phyloP scores from a whole-genome alignment of 1,140 invertebrate genomes.

The Diorhabda sublineata region DNA sequence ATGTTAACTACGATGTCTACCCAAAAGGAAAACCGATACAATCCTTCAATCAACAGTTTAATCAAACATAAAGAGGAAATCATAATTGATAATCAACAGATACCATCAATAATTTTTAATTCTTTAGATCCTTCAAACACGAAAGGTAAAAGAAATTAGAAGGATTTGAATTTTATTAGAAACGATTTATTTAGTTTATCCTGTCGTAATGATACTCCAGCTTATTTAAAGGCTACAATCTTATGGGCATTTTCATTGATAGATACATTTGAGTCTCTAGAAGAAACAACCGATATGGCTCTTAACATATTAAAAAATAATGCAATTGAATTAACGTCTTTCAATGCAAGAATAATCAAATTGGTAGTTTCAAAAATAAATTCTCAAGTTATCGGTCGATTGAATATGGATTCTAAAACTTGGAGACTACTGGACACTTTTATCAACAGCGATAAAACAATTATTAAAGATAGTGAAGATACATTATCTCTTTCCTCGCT shows the following conservation, averaged over 20 bases:
- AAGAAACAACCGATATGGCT: constrained; percentile 39
- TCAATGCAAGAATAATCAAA: constrained; percentile 48
- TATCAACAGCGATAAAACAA: constrained; percentile 44
- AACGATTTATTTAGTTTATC: constrained; percentile 39
- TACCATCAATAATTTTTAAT: constrained; percentile 52
- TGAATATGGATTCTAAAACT: constrained; percentile 35
- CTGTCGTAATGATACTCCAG: constrained; percentile 41
- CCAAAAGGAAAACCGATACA: constrained; percentile 9
- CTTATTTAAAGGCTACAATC: constrained; percentile 49
- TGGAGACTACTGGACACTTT: constrained; percentile 49
- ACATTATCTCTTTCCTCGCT: constrained; percentile 35
- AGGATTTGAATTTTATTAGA: constrained; percentile 44
- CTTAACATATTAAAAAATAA: constrained; percentile 44
- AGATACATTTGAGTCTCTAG: constrained; percentile 52
- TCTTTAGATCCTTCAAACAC: constrained; percentile 46
- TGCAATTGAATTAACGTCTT: constrained; percentile 45
- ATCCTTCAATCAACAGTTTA: constrained; percentile 24
- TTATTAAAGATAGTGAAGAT: constrained; percentile 9
- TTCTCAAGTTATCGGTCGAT: constrained; percentile 25
- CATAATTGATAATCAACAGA: constrained; percentile 58
- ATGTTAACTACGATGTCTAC: constrained; percentile 15
- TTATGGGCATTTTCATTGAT: constrained; percentile 52
- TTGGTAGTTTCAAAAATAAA: constrained; percentile 49
- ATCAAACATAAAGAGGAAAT: constrained; percentile 51
- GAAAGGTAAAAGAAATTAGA: constrained; percentile 12